Conservation (phyloP, 2,797 vertebrate species). For the Sebastes baramenuke region DNA sequence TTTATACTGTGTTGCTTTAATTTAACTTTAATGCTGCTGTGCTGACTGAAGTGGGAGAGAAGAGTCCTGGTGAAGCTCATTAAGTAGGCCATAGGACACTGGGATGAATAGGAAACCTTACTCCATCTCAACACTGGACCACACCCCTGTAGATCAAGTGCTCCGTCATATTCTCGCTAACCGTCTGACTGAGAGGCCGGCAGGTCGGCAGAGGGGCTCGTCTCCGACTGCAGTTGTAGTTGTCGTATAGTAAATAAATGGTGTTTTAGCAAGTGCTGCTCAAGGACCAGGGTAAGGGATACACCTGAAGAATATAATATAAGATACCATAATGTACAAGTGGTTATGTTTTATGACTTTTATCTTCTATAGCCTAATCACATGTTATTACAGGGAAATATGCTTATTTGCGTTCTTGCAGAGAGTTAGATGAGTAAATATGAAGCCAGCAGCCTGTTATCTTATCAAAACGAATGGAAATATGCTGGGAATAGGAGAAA, state of each 20-base stretch:
- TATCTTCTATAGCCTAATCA: no score
- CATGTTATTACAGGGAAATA: background rate
- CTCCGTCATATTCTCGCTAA: conserved; percentile 43
- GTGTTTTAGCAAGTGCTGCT: background rate
- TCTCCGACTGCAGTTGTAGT: background rate
- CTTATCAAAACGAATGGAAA: no score
- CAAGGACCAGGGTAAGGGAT: background rate
- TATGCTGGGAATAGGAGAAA: background rate
- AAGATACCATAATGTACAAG: background rate
- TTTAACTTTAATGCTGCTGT: background rate
- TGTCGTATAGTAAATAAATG: background rate
- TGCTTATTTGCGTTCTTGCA: background rate
- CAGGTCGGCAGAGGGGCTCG: background rate
- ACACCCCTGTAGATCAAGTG: conserved; percentile 72
- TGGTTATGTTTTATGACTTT: background rate
- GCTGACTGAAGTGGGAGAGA: background rate
- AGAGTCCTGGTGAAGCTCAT: conserved; percentile 13
- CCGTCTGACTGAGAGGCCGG: background rate
- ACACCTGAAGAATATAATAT: background rate
- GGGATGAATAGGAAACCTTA: conserved; percentile 77
- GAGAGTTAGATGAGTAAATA: background rate
- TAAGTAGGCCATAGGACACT: conserved; percentile 59
- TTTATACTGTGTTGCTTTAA: background rate
- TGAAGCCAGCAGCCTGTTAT: no score
- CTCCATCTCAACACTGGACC: conserved; percentile 50